Evolutionary conservation across 1,140 invertebrate genomes (phyloP), one percentile per base, ranked within the genome.

Genomic region (Sycobia sp.): DNA sequence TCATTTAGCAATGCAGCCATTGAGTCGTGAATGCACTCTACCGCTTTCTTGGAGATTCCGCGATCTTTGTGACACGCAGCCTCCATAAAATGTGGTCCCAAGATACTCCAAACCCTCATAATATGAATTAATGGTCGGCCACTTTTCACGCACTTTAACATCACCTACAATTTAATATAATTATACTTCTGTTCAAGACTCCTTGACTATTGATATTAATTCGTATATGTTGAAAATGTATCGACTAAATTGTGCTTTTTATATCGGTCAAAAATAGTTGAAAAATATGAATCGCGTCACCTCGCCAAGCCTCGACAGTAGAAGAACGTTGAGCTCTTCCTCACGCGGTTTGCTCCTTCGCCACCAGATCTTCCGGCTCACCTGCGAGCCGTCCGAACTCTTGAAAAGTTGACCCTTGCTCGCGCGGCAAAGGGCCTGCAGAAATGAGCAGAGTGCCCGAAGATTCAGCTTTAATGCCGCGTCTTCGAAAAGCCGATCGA

Each of bases 21-120:
- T 18, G 93, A 91, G 73, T 96, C 94, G 74, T 97, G 94, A 51
- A 97, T 92, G 69, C 93, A 95, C 67, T 92, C 89, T n/a, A 97
- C 93, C 0, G 94, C 93, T 71, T 94, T 90, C 76, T 96, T 96
- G 0, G 93, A 94, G 62, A 97, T 92, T 50, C 87, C 85, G 29
- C 89, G 84, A 71, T 97, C 94, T 71, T 92, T 92, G 75, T 96
- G 93, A 71, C 94, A 95, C 10, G 95, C 92, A 36, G 94, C 93
- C 85, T 96, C 93, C 88, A 96, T 95, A 62, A 96, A 90, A 81
- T 96, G 93, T 0, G 93, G 91, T 4, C 93, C 92, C 5, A 93
- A 88, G 3, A 94, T 90, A 57, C 91, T 92, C 94, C 94, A 97
- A 13, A 92, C 84, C 67, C 90, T 90, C 87, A 97, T 93, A 18